Evolutionary conservation across 2,113 vertebrate species (phyloP).

Genomic region (Clinocottus analis): DNA sequence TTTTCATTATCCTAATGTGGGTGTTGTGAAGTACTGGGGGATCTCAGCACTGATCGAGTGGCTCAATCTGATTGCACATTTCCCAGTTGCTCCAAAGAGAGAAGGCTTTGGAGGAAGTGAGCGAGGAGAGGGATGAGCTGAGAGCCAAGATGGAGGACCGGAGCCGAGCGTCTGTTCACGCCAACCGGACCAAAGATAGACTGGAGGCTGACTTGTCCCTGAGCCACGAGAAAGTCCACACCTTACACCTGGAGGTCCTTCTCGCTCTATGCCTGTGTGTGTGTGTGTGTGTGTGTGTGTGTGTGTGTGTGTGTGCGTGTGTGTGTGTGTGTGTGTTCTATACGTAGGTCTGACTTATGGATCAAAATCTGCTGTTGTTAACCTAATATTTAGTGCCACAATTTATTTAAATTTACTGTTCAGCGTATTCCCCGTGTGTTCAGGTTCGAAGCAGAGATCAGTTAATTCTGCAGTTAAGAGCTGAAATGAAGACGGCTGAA

Average conservation of each 20-base stretch:
- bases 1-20: background rate
- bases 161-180: conserved; percentile 63
- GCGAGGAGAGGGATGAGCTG: conserved; percentile 65
- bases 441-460: conserved; percentile 72
- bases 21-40: background rate
- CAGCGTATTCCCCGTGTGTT: conserved; percentile 11
- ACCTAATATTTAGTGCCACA: background rate
- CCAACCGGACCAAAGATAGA: conserved; percentile 68
- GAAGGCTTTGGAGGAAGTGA: conserved; percentile 67
- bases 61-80: conserved; percentile 47
- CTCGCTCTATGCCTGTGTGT: conserved; percentile 27
- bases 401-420: background rate
- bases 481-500: conserved; percentile 63
- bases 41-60: background rate
- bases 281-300: conserved; percentile 33
- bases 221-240: conserved; percentile 73
- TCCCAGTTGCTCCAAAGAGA: conserved; percentile 64
- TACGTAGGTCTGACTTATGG: background rate
- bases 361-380: background rate
- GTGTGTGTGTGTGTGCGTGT: conserved; percentile 32
- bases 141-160: conserved; percentile 71
- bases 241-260: conserved; percentile 73
- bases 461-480: conserved; percentile 74
- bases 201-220: conserved; percentile 74
- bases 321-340: conserved; percentile 17